Conservation (phyloP, 2,888 invertebrate genomes). For the Bimastos eiseni region DNA sequence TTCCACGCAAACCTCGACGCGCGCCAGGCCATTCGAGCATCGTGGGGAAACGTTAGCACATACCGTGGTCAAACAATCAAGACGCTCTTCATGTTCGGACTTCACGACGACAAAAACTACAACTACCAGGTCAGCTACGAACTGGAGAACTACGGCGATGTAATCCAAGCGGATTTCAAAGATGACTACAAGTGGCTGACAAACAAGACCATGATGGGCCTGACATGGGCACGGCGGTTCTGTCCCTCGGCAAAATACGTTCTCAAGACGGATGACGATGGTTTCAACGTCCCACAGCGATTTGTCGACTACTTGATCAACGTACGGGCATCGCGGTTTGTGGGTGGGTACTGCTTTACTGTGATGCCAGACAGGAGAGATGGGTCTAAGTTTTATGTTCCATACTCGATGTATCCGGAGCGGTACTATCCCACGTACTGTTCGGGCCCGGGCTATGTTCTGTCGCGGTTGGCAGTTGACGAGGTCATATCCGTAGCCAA, state of each 20-base stretch:
- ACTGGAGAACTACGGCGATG: slow-evolving; percentile 40
- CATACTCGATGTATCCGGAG: slow-evolving; percentile 40
- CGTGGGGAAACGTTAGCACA: slow-evolving; percentile 42
- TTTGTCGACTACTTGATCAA: slow-evolving; percentile 42
- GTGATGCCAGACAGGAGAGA: slow-evolving; percentile 44
- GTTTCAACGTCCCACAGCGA: slow-evolving; percentile 43
- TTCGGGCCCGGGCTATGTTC: slow-evolving; percentile 45
- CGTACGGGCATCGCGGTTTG: slow-evolving; percentile 32
- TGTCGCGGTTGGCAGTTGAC: slow-evolving; percentile 41
- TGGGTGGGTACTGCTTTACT: slow-evolving; percentile 47
- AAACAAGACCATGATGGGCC: slow-evolving; percentile 43
- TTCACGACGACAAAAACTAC: slow-evolving; percentile 43
- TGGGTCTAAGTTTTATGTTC: slow-evolving; percentile 42
- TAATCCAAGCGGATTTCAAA: slow-evolving; percentile 40
- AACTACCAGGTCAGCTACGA: slow-evolving; percentile 42
- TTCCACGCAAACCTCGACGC: slow-evolving; percentile 42
- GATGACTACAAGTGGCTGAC: slow-evolving; percentile 43
- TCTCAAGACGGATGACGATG: slow-evolving; percentile 47
- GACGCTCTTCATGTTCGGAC: slow-evolving; percentile 44
- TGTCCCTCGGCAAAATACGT: slow-evolving; percentile 41
- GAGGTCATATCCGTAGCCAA: slow-evolving; percentile 37
- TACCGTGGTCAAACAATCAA: slow-evolving; percentile 43
- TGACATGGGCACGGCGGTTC: slow-evolving; percentile 39
- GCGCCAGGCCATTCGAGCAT: slow-evolving; percentile 39
- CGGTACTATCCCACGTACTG: slow-evolving; percentile 47